Evolutionary conservation across 2,113 vertebrate species (phyloP), one percentile per base, ranked within the genome.

Genomic region (Lichenostomus cassidix): DNA sequence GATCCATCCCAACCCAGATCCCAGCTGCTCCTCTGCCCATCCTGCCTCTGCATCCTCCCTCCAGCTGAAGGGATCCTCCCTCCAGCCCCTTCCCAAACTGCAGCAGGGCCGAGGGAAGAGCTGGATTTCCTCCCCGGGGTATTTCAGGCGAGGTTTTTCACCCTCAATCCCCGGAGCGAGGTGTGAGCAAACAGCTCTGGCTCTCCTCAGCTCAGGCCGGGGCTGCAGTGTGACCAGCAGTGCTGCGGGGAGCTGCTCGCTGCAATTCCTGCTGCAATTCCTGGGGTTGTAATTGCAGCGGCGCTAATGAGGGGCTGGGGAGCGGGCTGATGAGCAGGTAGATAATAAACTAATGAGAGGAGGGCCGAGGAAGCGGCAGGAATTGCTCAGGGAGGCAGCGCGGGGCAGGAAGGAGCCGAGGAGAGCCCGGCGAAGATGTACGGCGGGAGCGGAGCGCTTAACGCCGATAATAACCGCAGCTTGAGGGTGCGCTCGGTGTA

Each of bases 381-480:
- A 77, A 17, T 44, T 37, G 89, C 82, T 18, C 8, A 5, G 78
- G 83, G 65, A 95, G 89, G 83, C 75, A 92, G 73, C 2, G 50
- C 0, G 35, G 90, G 84, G 83, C 39, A 14, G 76, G 94, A 87
- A 95, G 55, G 37, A 76, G 86, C 68, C 83, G 31, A 64, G 68
- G 89, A 93, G 35, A 92, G 76, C 76, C 24, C 71, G 63, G 78
- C 41, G 39, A 92, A 83, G 95, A 93, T 70, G 91, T 63, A 93
- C 15, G 87, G 92, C 90, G 29, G 16, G 83, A 89, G 56, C 79
- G 1, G 85, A 90, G 89, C 76, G 23, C 92, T 97, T 93, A 94
- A 93, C n/a, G 95, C 91, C 92, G 96, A 91, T 95, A 89, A 91
- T 95, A 96, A 97, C 78, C 93, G 94, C 56, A 77, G 94, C 91